A percentile compares a stretch with the other conserved stretches of the same genome.
phyloP scores from a whole-genome alignment of 2,113 vertebrate species.

The Kryptolebias marmoratus region DNA sequence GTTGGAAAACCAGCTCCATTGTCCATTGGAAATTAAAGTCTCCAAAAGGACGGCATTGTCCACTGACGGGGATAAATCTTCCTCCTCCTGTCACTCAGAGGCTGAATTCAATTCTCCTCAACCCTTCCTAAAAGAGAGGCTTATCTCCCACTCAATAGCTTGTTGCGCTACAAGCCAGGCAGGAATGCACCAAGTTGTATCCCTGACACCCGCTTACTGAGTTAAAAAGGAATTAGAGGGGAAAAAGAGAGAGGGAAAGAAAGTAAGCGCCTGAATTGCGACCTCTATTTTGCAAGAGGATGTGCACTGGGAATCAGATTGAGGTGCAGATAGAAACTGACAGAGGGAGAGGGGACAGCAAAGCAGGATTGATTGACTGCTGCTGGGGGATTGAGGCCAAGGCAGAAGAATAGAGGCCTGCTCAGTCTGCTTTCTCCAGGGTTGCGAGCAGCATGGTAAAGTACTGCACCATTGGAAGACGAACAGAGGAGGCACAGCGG shows the following conservation, averaged over 20 bases:
- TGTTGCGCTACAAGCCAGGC: slow-evolving; percentile 90
- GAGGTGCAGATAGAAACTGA: slow-evolving; percentile 62
- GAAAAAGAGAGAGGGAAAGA: slow-evolving; percentile 62
- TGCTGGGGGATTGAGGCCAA: slow-evolving; percentile 64
- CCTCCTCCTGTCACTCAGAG: slow-evolving; percentile 99
- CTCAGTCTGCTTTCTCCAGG: slow-evolving; percentile 43
- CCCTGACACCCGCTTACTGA: slow-evolving; percentile 89
- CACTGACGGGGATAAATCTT: slow-evolving; percentile 95
- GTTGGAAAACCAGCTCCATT: slow-evolving; percentile 89
- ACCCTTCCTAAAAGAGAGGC: slow-evolving; percentile 95
- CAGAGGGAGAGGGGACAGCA: slow-evolving; percentile 56
- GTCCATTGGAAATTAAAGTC: slow-evolving; percentile 98
- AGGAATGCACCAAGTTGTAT: slow-evolving; percentile 88
- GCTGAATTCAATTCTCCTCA: slow-evolving; percentile 95
- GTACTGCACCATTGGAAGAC: slow-evolving; percentile 61
- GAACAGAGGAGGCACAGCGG: slow-evolving; percentile 57
- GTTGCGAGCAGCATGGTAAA: slow-evolving; percentile 69
- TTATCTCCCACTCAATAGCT: slow-evolving; percentile 99
- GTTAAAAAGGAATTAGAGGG: slow-evolving; percentile 83
- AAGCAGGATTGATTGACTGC: slow-evolving; percentile 62
- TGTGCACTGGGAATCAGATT: slow-evolving; percentile 78
- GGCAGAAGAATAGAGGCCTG: slow-evolving; percentile 60
- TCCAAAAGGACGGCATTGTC: slow-evolving; percentile 95
- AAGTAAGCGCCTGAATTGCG: slow-evolving; percentile 73
- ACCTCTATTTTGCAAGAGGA: slow-evolving; percentile 77